These are phyloP conservation scores for Clusia tigrina DNA, from an alignment of 2,888 invertebrate genomes.

Conservation along the genomic window DNA sequence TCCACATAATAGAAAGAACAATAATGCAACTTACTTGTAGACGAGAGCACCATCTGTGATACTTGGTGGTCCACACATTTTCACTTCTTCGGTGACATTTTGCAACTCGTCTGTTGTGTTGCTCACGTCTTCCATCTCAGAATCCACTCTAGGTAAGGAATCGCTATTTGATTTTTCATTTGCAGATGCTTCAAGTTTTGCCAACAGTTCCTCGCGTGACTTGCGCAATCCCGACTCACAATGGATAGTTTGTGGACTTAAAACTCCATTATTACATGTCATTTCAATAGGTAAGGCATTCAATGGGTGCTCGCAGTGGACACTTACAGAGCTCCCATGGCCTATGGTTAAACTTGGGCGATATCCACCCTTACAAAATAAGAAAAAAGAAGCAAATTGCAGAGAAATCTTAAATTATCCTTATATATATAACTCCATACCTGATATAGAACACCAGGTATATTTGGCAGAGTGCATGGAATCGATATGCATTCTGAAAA, in stretches of 20 bases:
- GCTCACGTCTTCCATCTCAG: constrained; percentile 46
- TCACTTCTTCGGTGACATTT: constrained; percentile 45
- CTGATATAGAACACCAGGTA: constrained; percentile 60
- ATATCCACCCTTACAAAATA: constrained; percentile 74
- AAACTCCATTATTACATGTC: constrained; percentile 57
- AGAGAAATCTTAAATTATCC: not conserved
- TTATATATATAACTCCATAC: constrained; percentile 38
- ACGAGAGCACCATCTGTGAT: constrained; percentile 82
- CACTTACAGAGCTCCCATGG: constrained; percentile 80
- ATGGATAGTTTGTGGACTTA: constrained; percentile 58
- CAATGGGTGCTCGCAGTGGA: constrained; percentile 71
- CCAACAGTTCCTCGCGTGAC: constrained; percentile 56
- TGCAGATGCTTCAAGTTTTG: constrained; percentile 37
- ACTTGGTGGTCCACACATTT: constrained; percentile 62
- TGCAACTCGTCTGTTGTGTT: constrained; percentile 49
- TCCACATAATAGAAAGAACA: too few species aligned
- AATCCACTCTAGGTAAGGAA: constrained; percentile 34
- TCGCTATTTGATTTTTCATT: constrained; percentile 38
- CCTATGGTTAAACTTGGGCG: constrained; percentile 81
- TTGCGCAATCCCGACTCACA: constrained; percentile 60
- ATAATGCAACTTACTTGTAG: constrained; percentile 68
- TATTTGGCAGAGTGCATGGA: constrained; percentile 60
- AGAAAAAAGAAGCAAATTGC: not conserved
- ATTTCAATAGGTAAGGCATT: constrained; percentile 66
- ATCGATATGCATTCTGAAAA: constrained; percentile 80